Base-by-base conservation (phyloP, 35 echinoderm and acorn worm genomes). In the Holothuria glaberrima region DNA sequence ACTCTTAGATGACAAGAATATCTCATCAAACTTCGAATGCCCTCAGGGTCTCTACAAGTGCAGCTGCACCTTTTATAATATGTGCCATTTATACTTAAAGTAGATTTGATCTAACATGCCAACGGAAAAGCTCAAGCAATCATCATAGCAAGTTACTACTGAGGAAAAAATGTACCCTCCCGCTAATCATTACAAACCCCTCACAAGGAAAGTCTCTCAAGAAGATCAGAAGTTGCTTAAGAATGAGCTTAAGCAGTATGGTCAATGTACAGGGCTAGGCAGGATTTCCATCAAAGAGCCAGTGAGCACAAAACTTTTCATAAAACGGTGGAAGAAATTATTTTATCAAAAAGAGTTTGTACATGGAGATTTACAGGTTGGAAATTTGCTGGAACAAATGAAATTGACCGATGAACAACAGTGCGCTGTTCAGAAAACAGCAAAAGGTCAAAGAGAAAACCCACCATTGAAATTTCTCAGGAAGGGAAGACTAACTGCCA, bases 241-340 rank as follows among this genome's bases (percentile, higher is more conserved):
- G 58, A 61, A 61, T 61, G 58, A 61, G n/a, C 58, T 61, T 61
- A n/a, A 61, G n/a, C 58, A 61, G 58, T 61, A 61, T 61, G 58
- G 3, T n/a, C 58, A 61, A n/a, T 61, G 16, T 61, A 61, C 58
- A 18, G 58, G 58, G n/a, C 58, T 61, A 61, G 58, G 58, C 58
- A 18, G 58, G 58, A 2, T 61, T 61, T n/a, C n/a, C 58, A 61
- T 0, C n/a, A 61, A 61, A 61, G 58, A 61, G 0, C 58, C 58
- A 61, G 58, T 18, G n/a, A 2, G n/a, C 16, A 14, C 16, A 0
- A 61, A 0, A 14, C n/a, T 61, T n/a, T n/a, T n/a, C 16, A 18
- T 0, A 14, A 61, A 61, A 61, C 3, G 0, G 58, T 61, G 58
- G 3, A 3, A 61, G 58, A 61, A n/a, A 61, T 61, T 18, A 61